These are phyloP conservation scores for mouse (Mus musculus) DNA, from an alignment of 2,113 vertebrate genomes.

Conservation along the genomic window GRCm39 chr6:121607501-121608000, in stretches of 20 bases:
- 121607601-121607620: not conserved
- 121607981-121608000: not conserved
- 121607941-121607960: not conserved
- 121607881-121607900: not conserved
- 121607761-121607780: not conserved
- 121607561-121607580: not conserved
- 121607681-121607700: not conserved
- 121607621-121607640: not conserved
- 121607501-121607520: not conserved
- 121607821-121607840: not conserved
- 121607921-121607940: not conserved
- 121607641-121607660: not conserved
- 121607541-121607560: not conserved
- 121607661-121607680: not conserved
- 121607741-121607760: not conserved
- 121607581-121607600: not conserved
- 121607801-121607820: not conserved
- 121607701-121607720: not conserved
- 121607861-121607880: not conserved
- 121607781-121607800: not conserved
- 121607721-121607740: not conserved
- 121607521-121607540: not conserved
- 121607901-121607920: not conserved
- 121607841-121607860: not conserved
- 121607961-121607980: not conserved